Base-by-base conservation (phyloP, 2,113 vertebrate genomes). In the Capreolus pygargus region DNA sequence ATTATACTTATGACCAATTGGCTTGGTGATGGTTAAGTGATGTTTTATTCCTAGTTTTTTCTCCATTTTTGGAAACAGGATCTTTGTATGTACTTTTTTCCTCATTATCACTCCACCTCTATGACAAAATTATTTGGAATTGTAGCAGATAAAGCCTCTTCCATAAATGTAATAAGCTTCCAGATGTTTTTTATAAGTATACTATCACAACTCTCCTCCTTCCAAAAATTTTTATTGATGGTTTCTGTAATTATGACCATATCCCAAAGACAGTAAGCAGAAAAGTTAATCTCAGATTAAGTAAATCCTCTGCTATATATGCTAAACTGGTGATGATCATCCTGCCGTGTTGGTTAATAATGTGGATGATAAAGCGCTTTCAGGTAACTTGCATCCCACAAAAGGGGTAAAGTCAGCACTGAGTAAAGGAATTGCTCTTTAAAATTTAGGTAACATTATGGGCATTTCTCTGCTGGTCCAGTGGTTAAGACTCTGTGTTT, bases 41-140 rank as follows among this genome's bases (percentile, higher is more conserved):
- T 25, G 27, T 82, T 85, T 85, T 85, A 91, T 33, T 83, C 60
- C 74, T 82, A 25, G 14, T 86, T 93, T 81, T 74, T 67, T 28
- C 33, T 81, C n/a, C 86, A 45, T 43, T 43, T 70, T 89, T 97
- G 39, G 91, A 96, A 95, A 79, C 25, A 54, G 57, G 86, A 92
- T 76, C n/a, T 97, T 98, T 96, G 27, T 97, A 25, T 8, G 25
- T 67, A 43, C 95, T 97, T 95, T 79, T 57, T 95, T 98, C 36
- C 5, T 87, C 10, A 6, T 90, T 79, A 95, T 89, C 94, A 87
- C 21, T 52, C 52, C 6, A 36, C 58, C 15, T 30, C 25, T 85
- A 60, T 76, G 93, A 89, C 1, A 30, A 89, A 97, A 92, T 55
- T 85, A 94, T 23, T 52, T 94, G 57, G 27, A 15, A 5, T 83